Conservation (phyloP, 2,797 vertebrate genomes). For the Alauda arvensis region DNA sequence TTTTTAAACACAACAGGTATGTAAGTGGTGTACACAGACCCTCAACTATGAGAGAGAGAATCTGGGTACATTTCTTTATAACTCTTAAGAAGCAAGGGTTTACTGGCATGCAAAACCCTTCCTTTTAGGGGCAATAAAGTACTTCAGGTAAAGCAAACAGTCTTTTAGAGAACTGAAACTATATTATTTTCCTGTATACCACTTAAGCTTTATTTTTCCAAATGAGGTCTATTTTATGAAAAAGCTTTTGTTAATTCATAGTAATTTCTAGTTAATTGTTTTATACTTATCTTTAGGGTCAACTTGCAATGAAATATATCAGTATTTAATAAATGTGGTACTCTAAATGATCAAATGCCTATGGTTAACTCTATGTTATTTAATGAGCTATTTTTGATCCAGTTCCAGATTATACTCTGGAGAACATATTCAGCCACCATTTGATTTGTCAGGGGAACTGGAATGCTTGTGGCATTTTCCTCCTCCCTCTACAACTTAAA, state of each 20-base stretch:
- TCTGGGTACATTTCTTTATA: neutral
- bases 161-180: neutral
- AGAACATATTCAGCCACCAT: neutral
- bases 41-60: neutral
- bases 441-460: neutral
- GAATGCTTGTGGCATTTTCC: neutral
- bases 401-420: neutral
- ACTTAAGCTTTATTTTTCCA: neutral
- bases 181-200: neutral
- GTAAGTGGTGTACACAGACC: neutral
- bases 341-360: neutral
- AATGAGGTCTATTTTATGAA: neutral
- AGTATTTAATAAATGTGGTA: neutral
- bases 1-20: neutral
- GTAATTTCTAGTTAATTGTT: neutral
- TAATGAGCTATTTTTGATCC: slow-evolving; percentile 15
- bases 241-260: neutral
- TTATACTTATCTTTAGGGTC: neutral
- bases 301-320: neutral
- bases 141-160: neutral
- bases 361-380: neutral
- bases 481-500: neutral
- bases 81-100: neutral
- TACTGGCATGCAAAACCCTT: neutral
- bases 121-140: neutral